Percentiles rank a stretch among this genome's conserved stretches.
phyloP scores from a whole-genome alignment of 2,797 vertebrate species.

The Fistularia tabacaria region DNA sequence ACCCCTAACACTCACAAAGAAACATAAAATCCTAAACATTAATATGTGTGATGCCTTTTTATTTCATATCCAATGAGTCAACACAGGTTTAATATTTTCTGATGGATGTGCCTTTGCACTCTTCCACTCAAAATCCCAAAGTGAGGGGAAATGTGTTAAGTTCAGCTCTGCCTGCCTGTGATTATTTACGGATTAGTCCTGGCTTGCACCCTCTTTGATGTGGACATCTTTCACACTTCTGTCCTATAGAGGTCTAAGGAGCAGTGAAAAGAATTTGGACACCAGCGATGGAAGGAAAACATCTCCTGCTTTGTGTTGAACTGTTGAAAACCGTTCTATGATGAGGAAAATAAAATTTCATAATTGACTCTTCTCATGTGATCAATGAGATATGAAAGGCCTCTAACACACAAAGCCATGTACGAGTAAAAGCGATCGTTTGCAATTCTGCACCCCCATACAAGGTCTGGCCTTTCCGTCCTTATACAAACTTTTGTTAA shows the following conservation, averaged over 20 bases:
- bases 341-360: conserved; percentile 41
- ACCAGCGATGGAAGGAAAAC: conserved; percentile 36
- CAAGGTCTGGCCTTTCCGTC: neutral
- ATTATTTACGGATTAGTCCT: conserved; percentile 73
- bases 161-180: conserved; percentile 47
- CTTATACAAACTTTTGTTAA: no score
- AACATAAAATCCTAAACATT: no score
- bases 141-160: conserved; percentile 39
- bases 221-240: conserved; percentile 63
- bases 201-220: conserved; percentile 60
- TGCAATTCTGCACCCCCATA: conserved; percentile 1
- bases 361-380: conserved; percentile 47
- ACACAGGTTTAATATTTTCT: no score
- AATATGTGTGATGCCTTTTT: no score
- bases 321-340: conserved; percentile 39
- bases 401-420: conserved; percentile 5
- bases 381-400: conserved; percentile 36
- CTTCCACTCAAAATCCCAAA: neutral
- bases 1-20: no score
- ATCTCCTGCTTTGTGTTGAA: conserved; percentile 44
- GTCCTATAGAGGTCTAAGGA: conserved; percentile 43
- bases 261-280: conserved; percentile 28
- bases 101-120: no score
- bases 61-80: no score
- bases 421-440: conserved; percentile 12